phyloP scores from a whole-genome alignment of 1,140 invertebrate species.

The Hyles vespertilio region DNA sequence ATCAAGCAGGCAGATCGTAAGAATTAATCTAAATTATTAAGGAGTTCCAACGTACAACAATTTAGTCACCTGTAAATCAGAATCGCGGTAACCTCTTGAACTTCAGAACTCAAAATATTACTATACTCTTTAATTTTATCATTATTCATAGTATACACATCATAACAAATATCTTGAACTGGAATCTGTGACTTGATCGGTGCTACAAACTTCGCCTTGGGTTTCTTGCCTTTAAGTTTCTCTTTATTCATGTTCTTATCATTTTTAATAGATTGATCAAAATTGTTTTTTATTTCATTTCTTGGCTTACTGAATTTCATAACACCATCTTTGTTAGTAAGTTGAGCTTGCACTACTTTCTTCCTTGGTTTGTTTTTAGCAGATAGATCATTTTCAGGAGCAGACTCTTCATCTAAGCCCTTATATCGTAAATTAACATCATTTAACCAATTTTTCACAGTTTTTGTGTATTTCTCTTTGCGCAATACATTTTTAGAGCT shows the following conservation, averaged over 20 bases:
- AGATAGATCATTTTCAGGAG: not conserved
- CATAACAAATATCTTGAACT: slow-evolving; percentile 35
- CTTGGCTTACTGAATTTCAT: slow-evolving; percentile 55
- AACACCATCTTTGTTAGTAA: slow-evolving; percentile 48
- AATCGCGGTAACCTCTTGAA: slow-evolving; percentile 27
- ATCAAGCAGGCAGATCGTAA: no score
- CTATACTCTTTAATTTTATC: slow-evolving; percentile 18
- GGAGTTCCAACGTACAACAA: no score
- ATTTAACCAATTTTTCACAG: slow-evolving; percentile 50
- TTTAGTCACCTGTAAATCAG: slow-evolving; percentile 36
- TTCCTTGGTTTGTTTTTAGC: slow-evolving; percentile 12
- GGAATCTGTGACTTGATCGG: slow-evolving; percentile 51
- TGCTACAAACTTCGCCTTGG: slow-evolving; percentile 38
- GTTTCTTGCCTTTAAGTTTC: slow-evolving; percentile 22
- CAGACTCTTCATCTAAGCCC: slow-evolving; percentile 6
- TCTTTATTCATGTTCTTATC: slow-evolving; percentile 12
- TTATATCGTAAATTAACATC: slow-evolving; percentile 28
- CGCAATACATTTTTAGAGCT: slow-evolving; percentile 23
- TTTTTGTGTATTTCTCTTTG: slow-evolving; percentile 48
- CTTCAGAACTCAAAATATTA: not conserved
- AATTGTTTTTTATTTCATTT: slow-evolving; percentile 9
- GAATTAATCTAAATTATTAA: no score
- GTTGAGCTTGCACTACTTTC: slow-evolving; percentile 43
- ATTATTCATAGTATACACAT: slow-evolving; percentile 27
- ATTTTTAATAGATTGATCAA: slow-evolving; percentile 1